Conservation (phyloP, 2,888 invertebrate species). For the Pseudococcus jackbeardsleyi region DNA sequence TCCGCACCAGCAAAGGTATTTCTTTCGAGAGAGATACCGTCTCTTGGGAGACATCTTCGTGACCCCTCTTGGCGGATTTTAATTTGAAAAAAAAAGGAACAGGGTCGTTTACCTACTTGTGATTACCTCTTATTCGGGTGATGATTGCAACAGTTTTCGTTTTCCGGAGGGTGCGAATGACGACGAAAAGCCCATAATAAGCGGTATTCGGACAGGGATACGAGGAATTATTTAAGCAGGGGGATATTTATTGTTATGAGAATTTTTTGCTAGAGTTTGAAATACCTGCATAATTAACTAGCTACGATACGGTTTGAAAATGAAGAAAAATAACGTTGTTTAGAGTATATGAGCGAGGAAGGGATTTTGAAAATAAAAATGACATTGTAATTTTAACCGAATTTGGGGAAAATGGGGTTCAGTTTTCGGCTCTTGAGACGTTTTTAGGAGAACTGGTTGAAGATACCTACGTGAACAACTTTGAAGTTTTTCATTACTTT, state of each 20-base stretch:
- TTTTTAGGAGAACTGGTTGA: too few species aligned
- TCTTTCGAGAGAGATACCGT: background rate
- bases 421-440: too few species aligned
- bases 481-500: too few species aligned
- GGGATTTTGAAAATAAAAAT: too few species aligned
- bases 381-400: too few species aligned
- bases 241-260: background rate
- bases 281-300: too few species aligned
- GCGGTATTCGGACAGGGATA: background rate
- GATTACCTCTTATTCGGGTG: background rate
- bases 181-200: background rate
- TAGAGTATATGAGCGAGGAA: too few species aligned
- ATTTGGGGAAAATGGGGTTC: too few species aligned
- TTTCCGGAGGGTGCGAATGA: background rate
- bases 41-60: constrained; percentile 19
- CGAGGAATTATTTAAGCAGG: background rate
- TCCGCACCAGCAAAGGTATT: background rate
- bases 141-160: background rate
- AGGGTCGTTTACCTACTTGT: background rate
- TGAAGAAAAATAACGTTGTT: too few species aligned
- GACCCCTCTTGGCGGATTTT: constrained; percentile 1
- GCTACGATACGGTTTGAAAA: too few species aligned
- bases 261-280: too few species aligned
- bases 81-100: background rate
- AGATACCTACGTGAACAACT: too few species aligned